Evolutionary conservation across 1,140 invertebrate species (phyloP).

Genomic region (Polyergus mexicanus): DNA sequence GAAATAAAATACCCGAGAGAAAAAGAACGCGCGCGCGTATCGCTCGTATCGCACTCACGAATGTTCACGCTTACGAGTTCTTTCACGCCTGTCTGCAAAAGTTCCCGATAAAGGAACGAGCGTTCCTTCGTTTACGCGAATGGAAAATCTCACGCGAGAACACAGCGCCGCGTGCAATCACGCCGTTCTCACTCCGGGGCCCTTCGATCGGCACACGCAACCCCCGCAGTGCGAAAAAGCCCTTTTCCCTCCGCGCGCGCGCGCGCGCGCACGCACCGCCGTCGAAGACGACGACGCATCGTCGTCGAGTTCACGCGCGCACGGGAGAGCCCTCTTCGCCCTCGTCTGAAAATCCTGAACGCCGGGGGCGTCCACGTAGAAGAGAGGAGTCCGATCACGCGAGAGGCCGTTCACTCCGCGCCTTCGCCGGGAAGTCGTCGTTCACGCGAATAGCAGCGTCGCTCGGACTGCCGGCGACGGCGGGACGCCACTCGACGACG

Average conservation of each 20-base stretch:
- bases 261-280: slow-evolving; percentile 58
- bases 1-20: not conserved
- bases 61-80: slow-evolving; percentile 10
- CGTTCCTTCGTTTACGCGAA: not conserved
- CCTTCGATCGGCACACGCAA: slow-evolving; percentile 47
- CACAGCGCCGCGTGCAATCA: slow-evolving; percentile 31
- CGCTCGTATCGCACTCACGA: slow-evolving; percentile 37
- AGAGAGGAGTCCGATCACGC: not conserved
- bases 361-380: not conserved
- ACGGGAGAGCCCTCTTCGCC: not conserved
- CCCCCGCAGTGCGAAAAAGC: slow-evolving; percentile 45
- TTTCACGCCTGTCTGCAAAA: slow-evolving; percentile 33
- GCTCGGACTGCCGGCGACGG: slow-evolving; percentile 65
- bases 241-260: slow-evolving; percentile 38
- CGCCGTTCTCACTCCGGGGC: slow-evolving; percentile 15
- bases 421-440: slow-evolving; percentile 62
- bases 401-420: slow-evolving; percentile 69
- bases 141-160: slow-evolving; percentile 24
- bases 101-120: not conserved
- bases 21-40: slow-evolving; percentile 20
- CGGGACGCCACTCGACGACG: slow-evolving; percentile 69
- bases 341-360: slow-evolving; percentile 32
- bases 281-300: slow-evolving; percentile 49
- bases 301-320: slow-evolving; percentile 30
- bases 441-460: slow-evolving; percentile 59